Base-by-base conservation (phyloP, 2,113 vertebrate species). In the Lonchura striata region DNA sequence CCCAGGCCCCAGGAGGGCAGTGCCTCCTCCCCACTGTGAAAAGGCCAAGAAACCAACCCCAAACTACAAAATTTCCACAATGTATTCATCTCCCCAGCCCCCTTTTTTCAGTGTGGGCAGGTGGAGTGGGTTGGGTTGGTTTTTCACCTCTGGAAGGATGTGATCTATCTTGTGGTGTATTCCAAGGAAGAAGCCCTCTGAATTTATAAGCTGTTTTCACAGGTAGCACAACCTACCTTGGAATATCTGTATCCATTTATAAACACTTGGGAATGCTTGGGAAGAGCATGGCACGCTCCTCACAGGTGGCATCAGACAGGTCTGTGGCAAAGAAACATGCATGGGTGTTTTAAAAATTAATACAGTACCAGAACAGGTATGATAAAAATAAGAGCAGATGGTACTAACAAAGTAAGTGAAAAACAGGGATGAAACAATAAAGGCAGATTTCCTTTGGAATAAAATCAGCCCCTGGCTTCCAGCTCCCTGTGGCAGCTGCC, bases 391-490 rank as follows among this genome's bases (percentile, higher is more conserved):
- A 75, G 60, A 88, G 80, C 95, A 95, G 90, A 71, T 84, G 82
- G 79, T 88, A 83, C 79, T 70, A 75, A 78, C 31, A 68, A 64
- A 90, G 18, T 35, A 82, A 94, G 75, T 90, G 61, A 87, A 85
- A 88, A 95, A 6, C 59, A 54, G 82, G 49, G 82, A 50, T 70
- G 30, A 66, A 94, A 66, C 27, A 82, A 64, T 72, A 69, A 82
- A 66, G 15, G 56, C 94, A 92, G 85, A 78, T 86, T 95, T 85
- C 64, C 80, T 79, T 49, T 84, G 89, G 81, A 91, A 70, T 27
- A 47, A 23, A 83, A 68, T 31, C 4, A 27, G 39, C 4, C 3
- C 49, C 64, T 37, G 46, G 31, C 27, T 83, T 82, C 47, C 90
- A 91, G 8, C 49, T 68, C 65, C 86, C 78, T 66, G 78, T 53